These are phyloP conservation scores for Hydrotaea diabolus DNA, from an alignment of 2,888 invertebrate species.

Conservation along the genomic window DNA sequence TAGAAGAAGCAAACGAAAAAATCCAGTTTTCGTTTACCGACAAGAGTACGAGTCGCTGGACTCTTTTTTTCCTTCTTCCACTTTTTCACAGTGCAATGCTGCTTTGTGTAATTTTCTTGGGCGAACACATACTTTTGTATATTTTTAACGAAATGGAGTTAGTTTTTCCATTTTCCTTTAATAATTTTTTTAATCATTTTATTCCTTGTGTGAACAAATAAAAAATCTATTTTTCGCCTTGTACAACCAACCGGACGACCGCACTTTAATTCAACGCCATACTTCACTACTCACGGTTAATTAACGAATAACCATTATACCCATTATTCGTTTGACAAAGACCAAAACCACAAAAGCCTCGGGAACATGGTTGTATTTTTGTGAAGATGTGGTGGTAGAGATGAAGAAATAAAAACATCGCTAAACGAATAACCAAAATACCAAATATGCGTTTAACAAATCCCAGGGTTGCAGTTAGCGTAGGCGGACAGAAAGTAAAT, in stretches of 20 bases:
- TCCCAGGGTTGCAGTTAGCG: too few relatives aligned
- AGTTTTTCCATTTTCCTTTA: slow-evolving; percentile 24
- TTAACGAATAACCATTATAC: slow-evolving; percentile 54
- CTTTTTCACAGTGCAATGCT: slow-evolving; percentile 44
- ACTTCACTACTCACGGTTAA: slow-evolving; percentile 48
- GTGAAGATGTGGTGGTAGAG: too few relatives aligned
- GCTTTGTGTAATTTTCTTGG: slow-evolving; percentile 8
- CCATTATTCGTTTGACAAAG: slow-evolving; percentile 28
- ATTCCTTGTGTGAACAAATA: not conserved
- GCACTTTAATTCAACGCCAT: slow-evolving; percentile 3
- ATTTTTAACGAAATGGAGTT: slow-evolving; percentile 16
- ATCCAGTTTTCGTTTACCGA: slow-evolving; percentile 59
- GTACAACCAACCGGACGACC: slow-evolving; percentile 49
- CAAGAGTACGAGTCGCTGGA: slow-evolving; percentile 48
- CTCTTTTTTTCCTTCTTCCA: slow-evolving; percentile 50
- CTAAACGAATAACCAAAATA: too few relatives aligned
- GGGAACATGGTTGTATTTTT: slow-evolving; percentile 40
- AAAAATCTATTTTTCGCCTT: not conserved
- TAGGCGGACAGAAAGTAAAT: too few relatives aligned
- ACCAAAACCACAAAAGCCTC: slow-evolving; percentile 1
- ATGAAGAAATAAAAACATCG: too few relatives aligned
- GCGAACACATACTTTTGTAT: slow-evolving; percentile 17
- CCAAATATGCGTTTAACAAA: too few relatives aligned
- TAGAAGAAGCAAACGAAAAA: slow-evolving; percentile 31
- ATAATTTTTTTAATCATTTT: slow-evolving; percentile 26